Conservation (phyloP, 2,888 invertebrate genomes). For the Falcaria lacertinaria region DNA sequence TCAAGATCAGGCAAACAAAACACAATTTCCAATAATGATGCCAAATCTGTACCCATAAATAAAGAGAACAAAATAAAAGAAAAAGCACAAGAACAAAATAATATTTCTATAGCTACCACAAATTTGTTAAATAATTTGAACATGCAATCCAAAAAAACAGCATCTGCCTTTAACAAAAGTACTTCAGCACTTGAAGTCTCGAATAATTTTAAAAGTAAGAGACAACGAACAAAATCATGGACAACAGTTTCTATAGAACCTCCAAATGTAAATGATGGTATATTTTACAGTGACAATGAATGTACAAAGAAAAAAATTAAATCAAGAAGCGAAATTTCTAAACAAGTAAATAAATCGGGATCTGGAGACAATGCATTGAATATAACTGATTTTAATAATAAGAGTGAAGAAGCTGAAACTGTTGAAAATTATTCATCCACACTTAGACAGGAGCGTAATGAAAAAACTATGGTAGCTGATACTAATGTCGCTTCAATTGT, state of each 20-base stretch:
- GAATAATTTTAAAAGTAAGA: slow-evolving; percentile 30
- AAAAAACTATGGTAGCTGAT: neutral
- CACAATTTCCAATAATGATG: neutral
- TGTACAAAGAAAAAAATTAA: slow-evolving; percentile 31
- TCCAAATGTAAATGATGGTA: slow-evolving; percentile 23
- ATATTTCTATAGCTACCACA: slow-evolving; percentile 30
- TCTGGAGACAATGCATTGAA: slow-evolving; percentile 19
- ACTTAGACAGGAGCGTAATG: neutral
- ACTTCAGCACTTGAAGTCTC: slow-evolving; percentile 31
- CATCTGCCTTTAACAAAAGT: slow-evolving; percentile 42
- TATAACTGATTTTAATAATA: slow-evolving; percentile 4
- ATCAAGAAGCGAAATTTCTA: slow-evolving; percentile 16
- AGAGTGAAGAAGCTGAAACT: neutral
- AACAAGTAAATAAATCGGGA: slow-evolving; percentile 6
- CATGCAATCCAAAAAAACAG: slow-evolving; percentile 22
- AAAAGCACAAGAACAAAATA: slow-evolving; percentile 14
- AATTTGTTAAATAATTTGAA: slow-evolving; percentile 38
- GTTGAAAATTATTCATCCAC: neutral
- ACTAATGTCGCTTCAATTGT: no score
- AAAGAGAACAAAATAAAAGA: slow-evolving; percentile 6
- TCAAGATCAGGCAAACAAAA: neutral
- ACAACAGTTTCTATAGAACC: slow-evolving; percentile 28
- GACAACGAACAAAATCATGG: slow-evolving; percentile 58
- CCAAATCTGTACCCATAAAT: neutral
- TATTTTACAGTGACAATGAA: slow-evolving; percentile 51